Evolutionary conservation across 2,113 vertebrate species (phyloP).

Genomic region (Labeo rohita): DNA sequence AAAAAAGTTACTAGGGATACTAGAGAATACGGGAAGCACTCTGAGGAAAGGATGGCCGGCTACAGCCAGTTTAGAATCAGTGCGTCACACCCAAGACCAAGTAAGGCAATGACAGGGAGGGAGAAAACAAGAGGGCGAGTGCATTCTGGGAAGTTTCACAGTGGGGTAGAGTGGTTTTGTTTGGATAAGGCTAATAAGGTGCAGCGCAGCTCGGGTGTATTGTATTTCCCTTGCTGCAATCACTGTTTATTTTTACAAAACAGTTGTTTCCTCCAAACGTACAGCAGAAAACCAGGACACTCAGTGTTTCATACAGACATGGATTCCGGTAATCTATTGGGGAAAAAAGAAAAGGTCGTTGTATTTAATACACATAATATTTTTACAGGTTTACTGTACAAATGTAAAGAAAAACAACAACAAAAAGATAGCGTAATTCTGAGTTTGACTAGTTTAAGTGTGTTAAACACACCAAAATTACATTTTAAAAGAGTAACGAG

Average conservation of each 20-base stretch:
- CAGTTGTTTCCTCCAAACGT: slow-evolving; percentile 8
- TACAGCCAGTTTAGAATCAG: slow-evolving; percentile 38
- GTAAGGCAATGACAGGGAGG: slow-evolving; percentile 17
- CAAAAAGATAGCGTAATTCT: too few relatives aligned
- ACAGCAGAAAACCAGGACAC: not conserved
- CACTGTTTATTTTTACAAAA: slow-evolving; percentile 25
- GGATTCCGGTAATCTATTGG: not conserved
- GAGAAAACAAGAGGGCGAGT: not conserved
- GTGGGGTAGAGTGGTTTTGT: slow-evolving; percentile 17
- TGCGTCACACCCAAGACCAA: slow-evolving; percentile 9
- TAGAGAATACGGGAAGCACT: not conserved
- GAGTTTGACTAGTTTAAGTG: not conserved
- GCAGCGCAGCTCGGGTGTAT: not conserved
- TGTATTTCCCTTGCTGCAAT: not conserved
- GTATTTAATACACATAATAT: not conserved
- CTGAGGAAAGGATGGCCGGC: slow-evolving; percentile 11
- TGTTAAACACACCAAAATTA: not conserved
- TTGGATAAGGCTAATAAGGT: not conserved
- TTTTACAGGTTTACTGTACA: not conserved
- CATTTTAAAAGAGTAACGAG: too few relatives aligned
- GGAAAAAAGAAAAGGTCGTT: not conserved
- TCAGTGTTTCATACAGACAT: not conserved
- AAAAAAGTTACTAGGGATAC: not conserved
- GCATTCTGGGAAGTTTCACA: slow-evolving; percentile 42
- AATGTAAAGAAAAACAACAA: not conserved